Conservation (phyloP, 2,888 invertebrate genomes). For the Pyrochroa serraticornis region DNA sequence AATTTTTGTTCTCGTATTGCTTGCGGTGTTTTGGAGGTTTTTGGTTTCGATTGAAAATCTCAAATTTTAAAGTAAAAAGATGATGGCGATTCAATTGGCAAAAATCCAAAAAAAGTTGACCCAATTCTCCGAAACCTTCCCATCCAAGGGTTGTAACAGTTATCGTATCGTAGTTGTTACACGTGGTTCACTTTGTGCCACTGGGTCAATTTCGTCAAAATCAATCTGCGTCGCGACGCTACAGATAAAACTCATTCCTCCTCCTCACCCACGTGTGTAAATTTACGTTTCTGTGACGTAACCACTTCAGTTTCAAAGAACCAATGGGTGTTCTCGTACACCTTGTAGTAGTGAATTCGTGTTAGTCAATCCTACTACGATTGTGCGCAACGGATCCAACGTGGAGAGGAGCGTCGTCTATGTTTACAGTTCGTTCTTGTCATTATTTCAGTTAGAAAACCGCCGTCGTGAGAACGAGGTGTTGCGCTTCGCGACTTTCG, state of each 20-base stretch:
- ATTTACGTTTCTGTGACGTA: constrained; percentile 20
- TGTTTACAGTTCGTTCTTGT: constrained; percentile 22
- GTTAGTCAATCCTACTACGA: constrained; percentile 15
- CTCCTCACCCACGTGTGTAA: constrained; percentile 16
- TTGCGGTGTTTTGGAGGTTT: too few species aligned
- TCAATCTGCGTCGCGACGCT: constrained; percentile 3
- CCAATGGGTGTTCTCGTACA: constrained; percentile 8
- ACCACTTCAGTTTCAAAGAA: constrained; percentile 4
- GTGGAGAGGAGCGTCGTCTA: constrained; percentile 3
- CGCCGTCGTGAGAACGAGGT: not conserved
- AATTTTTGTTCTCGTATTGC: too few species aligned
- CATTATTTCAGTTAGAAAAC: constrained; percentile 9
- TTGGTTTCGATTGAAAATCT: too few species aligned
- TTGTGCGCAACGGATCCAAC: constrained; percentile 5
- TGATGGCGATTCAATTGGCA: too few species aligned
- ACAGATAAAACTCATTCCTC: not conserved
- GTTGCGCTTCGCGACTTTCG: constrained; percentile 4
- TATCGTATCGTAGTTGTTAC: too few species aligned
- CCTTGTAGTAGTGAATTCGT: constrained; percentile 8
- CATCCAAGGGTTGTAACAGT: too few species aligned
- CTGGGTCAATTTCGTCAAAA: constrained; percentile 19
- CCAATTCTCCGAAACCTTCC: too few species aligned
- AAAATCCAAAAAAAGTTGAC: too few species aligned
- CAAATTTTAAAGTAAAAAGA: too few species aligned
- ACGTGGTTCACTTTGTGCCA: not conserved